phyloP scores from a whole-genome alignment of 1,140 invertebrate genomes.

The Drosophila mayri region DNA sequence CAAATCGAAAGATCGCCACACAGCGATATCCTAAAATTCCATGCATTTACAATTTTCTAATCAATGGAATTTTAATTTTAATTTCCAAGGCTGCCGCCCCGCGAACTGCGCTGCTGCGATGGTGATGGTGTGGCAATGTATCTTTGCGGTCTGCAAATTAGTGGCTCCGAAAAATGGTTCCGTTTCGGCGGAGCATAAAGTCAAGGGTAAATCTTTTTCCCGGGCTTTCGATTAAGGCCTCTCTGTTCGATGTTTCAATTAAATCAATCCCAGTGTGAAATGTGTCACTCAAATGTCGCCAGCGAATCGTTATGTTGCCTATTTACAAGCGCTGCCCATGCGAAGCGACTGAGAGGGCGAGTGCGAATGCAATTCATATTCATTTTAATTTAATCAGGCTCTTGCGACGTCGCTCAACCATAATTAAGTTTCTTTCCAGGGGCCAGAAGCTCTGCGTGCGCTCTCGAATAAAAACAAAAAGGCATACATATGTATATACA shows the following conservation, averaged over 20 bases:
- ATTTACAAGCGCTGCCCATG: conserved; percentile 32
- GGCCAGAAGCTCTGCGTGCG: conserved; percentile 17
- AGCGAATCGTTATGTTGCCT: conserved; percentile 38
- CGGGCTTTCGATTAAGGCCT: conserved; percentile 30
- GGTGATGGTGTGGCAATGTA: conserved; percentile 5
- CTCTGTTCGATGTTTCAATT: conserved; percentile 55
- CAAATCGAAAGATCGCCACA: conserved; percentile 80
- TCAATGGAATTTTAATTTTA: conserved; percentile 85
- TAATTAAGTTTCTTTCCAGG: conserved; percentile 71
- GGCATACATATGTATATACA: not conserved
- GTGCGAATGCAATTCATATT: conserved; percentile 35
- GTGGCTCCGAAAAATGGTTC: conserved; percentile 9
- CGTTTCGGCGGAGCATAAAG: not conserved
- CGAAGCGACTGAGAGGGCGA: not conserved
- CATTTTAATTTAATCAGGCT: conserved; percentile 67
- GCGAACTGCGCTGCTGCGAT: not conserved
- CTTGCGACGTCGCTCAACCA: conserved; percentile 28
- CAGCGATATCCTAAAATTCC: conserved; percentile 74
- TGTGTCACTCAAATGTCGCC: conserved; percentile 52
- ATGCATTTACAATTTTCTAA: conserved; percentile 85
- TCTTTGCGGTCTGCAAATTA: conserved; percentile 24
- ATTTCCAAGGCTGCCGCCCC: conserved; percentile 39
- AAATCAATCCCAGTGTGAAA: conserved; percentile 52
- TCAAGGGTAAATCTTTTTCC: conserved; percentile 5
- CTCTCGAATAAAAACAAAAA: conserved; percentile 10